A percentile compares a stretch with the other conserved stretches of the same genome.
phyloP scores from a whole-genome alignment of 1,140 invertebrate genomes.

The Sitophilus oryzae region DNA sequence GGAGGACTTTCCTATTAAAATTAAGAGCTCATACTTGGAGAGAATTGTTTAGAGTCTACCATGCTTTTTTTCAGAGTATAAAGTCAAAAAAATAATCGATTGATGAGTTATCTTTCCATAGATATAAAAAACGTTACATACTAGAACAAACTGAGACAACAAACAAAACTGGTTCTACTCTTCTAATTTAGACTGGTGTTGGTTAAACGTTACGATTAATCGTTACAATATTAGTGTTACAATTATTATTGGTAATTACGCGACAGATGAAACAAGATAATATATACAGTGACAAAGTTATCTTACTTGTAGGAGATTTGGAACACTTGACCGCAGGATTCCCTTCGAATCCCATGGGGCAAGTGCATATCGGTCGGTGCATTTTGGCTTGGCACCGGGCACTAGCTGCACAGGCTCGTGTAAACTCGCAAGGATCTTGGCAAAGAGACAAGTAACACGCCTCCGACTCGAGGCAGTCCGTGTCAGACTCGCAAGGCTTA shows the following conservation, averaged over 20 bases:
- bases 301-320: slow-evolving; percentile 65
- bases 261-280: background rate
- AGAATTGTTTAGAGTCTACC: too few relatives aligned
- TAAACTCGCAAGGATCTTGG: slow-evolving; percentile 68
- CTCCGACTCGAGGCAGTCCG: slow-evolving; percentile 67
- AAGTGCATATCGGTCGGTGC: slow-evolving; percentile 72
- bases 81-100: background rate
- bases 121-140: background rate
- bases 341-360: slow-evolving; percentile 66
- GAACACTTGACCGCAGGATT: slow-evolving; percentile 69
- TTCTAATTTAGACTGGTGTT: slow-evolving; percentile 6
- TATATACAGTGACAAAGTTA: slow-evolving; percentile 13
- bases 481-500: slow-evolving; percentile 66
- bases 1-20: too few relatives aligned
- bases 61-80: background rate
- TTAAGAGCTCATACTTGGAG: too few relatives aligned
- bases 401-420: slow-evolving; percentile 62
- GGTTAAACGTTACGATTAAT: slow-evolving; percentile 1
- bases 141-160: background rate
- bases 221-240: background rate
- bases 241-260: slow-evolving; percentile 2
- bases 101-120: background rate
- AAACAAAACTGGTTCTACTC: background rate
- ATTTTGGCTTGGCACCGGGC: slow-evolving; percentile 68
- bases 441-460: slow-evolving; percentile 68